Evolutionary conservation across 1,140 invertebrate species (phyloP).

Genomic region (Zaprionus ornatus): DNA sequence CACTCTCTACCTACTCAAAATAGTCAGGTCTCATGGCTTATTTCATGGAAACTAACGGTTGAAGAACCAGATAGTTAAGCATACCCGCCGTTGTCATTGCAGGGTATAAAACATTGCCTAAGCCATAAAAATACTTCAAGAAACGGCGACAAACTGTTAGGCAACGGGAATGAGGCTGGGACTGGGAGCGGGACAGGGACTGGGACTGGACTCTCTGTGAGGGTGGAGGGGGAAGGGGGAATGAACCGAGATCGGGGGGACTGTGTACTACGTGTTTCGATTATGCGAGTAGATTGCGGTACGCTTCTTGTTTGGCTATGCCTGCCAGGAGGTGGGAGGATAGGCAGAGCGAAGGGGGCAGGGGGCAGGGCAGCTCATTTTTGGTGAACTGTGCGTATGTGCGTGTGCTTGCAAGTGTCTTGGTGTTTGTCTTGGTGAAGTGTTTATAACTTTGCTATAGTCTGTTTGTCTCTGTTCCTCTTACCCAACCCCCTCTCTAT

Average conservation of each 20-base stretch:
- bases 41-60: background rate
- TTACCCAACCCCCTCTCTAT: background rate
- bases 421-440: constrained; percentile 37
- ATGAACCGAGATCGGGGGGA: background rate
- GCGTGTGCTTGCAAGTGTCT: constrained; percentile 26
- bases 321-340: background rate
- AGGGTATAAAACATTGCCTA: constrained; percentile 10
- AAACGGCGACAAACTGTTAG: constrained; percentile 15
- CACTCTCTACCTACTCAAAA: background rate
- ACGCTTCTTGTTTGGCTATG: constrained; percentile 13
- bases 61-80: background rate
- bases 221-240: background rate
- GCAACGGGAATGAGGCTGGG: constrained; percentile 20
- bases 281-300: constrained; percentile 53
- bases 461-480: background rate
- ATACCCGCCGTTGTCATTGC: background rate
- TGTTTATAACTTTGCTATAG: constrained; percentile 39
- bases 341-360: background rate
- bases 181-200: background rate
- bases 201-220: background rate
- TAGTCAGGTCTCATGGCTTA: background rate
- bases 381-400: constrained; percentile 19
- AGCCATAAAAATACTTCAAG: constrained; percentile 24
- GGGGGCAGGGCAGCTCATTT: constrained; percentile 13
- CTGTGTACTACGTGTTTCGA: constrained; percentile 60